A percentile compares a stretch with the other conserved stretches of the same genome.
Conservation (phyloP, 2,888 invertebrate genomes). For the Therioaphis trifolii region DNA sequence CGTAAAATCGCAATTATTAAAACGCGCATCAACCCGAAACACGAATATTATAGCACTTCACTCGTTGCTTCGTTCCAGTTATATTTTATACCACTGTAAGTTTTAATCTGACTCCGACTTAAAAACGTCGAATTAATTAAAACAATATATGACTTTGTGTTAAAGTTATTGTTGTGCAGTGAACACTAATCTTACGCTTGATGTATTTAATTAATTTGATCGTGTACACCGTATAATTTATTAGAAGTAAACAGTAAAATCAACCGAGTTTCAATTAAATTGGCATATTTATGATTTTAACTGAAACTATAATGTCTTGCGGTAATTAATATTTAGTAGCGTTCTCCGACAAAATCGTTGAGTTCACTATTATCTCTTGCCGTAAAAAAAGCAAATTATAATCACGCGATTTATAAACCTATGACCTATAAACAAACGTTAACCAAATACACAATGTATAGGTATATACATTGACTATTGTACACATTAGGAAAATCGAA, state of each 20-base stretch:
- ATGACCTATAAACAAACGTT: no score
- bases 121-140: background rate
- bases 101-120: background rate
- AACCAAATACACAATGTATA: no score
- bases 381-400: background rate
- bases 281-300: slow-evolving; percentile 52
- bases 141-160: slow-evolving; percentile 9
- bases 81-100: background rate
- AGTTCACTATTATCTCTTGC: background rate
- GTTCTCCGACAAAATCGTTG: slow-evolving; percentile 6
- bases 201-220: slow-evolving; percentile 55
- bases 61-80: slow-evolving; percentile 19
- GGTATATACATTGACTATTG: no score
- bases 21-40: no score
- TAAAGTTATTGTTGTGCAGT: slow-evolving; percentile 27
- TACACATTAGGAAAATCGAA: no score
- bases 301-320: slow-evolving; percentile 1
- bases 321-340: slow-evolving; percentile 29
- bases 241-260: slow-evolving; percentile 48
- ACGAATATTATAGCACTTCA: background rate
- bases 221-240: slow-evolving; percentile 31
- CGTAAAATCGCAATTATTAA: no score
- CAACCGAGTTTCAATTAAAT: slow-evolving; percentile 47
- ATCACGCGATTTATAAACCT: background rate
- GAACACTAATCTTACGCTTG: slow-evolving; percentile 37